Evolutionary conservation across 2,888 invertebrate species (phyloP).

Genomic region (Apeira syringaria): DNA sequence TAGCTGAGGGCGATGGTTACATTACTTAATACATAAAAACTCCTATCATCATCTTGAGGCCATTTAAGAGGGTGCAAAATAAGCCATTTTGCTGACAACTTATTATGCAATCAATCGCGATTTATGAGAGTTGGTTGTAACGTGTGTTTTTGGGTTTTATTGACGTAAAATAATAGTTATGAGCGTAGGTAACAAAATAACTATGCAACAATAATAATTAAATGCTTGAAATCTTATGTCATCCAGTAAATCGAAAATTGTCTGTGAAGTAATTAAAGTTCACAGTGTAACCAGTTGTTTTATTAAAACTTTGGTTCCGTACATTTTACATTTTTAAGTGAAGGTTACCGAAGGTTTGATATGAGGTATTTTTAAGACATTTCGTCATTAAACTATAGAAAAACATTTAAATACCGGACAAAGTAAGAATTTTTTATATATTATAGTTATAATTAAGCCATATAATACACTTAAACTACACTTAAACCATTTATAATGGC

Average conservation of each 20-base stretch:
- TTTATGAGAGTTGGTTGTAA: slow-evolving; percentile 17
- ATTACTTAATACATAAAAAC: slow-evolving; percentile 47
- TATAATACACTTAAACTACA: too few relatives aligned
- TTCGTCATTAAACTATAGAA: too few relatives aligned
- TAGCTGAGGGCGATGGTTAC: slow-evolving; percentile 27
- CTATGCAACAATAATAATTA: slow-evolving; percentile 31
- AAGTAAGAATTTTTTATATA: too few relatives aligned
- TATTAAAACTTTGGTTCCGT: too few relatives aligned
- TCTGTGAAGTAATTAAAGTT: too few relatives aligned
- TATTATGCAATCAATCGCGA: slow-evolving; percentile 17
- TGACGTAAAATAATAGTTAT: slow-evolving; percentile 24
- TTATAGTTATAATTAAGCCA: too few relatives aligned
- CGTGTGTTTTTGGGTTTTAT: slow-evolving; percentile 12
- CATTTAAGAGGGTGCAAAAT: slow-evolving; percentile 54
- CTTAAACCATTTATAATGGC: too few relatives aligned
- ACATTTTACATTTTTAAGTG: too few relatives aligned
- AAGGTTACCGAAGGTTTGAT: too few relatives aligned
- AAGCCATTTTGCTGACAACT: slow-evolving; percentile 25
- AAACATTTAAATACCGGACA: too few relatives aligned
- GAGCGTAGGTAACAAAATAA: slow-evolving; percentile 25
- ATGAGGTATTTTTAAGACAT: too few relatives aligned
- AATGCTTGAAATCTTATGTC: slow-evolving; percentile 35
- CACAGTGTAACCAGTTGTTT: too few relatives aligned
- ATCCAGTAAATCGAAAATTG: slow-evolving; percentile 42
- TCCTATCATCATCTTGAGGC: slow-evolving; percentile 44